These are phyloP conservation scores for Meriones psammophilus DNA, from an alignment of 2,797 vertebrate species.

Conservation along the genomic window DNA sequence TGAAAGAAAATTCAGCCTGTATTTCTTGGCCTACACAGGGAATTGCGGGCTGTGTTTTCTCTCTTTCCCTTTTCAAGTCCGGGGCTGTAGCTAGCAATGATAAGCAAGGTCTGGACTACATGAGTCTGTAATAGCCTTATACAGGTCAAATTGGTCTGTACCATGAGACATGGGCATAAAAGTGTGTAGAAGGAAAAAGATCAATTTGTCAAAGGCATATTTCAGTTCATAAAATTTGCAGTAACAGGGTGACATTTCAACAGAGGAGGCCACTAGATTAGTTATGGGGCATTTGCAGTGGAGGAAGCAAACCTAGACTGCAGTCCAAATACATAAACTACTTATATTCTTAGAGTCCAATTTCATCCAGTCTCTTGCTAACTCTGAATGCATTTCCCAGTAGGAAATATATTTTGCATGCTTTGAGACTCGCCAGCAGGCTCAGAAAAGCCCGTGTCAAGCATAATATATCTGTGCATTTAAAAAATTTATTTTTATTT, in stretches of 20 bases:
- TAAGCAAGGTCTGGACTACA: slow-evolving; percentile 2
- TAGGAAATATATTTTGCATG: slow-evolving; percentile 58
- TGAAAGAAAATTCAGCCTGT: neutral
- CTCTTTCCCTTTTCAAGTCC: neutral
- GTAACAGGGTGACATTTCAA: neutral
- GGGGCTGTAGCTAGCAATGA: neutral
- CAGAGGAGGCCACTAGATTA: slow-evolving; percentile 30
- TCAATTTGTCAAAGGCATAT: neutral
- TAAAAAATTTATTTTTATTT: slow-evolving; percentile 7
- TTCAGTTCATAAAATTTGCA: slow-evolving; percentile 33
- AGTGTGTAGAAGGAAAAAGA: neutral
- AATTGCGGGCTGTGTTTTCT: neutral
- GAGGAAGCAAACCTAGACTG: slow-evolving; percentile 19
- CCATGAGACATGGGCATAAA: neutral
- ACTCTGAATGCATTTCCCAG: slow-evolving; percentile 49
- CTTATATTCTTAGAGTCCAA: slow-evolving; percentile 61
- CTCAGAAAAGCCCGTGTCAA: slow-evolving; percentile 13
- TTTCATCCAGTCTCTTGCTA: slow-evolving; percentile 41
- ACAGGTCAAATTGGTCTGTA: neutral
- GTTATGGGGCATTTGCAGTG: slow-evolving; percentile 42
- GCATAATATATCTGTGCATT: neutral
- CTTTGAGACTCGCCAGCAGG: neutral
- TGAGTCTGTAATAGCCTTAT: slow-evolving; percentile 16
- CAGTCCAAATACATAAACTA: slow-evolving; percentile 39
- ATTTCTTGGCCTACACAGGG: neutral